Evolutionary conservation across 2,113 vertebrate species (phyloP).

Genomic region (Nymphicus hollandicus): DNA sequence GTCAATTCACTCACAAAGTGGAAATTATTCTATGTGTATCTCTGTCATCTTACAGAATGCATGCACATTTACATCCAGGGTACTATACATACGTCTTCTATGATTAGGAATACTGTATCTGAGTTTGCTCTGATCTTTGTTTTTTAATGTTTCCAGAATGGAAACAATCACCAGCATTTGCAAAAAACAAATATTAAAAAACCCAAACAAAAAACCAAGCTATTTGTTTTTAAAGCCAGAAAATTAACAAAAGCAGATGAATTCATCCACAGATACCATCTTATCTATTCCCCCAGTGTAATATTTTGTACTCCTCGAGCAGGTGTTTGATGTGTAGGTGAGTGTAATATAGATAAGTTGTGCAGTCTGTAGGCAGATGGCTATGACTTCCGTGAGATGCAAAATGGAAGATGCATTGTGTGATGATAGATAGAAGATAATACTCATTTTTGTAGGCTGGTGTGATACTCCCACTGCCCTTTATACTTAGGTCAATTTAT

Average conservation of each 20-base stretch:
- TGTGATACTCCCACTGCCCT: background rate
- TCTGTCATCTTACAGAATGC: background rate
- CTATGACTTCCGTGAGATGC: background rate
- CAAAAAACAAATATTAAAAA: background rate
- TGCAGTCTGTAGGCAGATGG: background rate
- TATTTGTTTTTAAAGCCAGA: background rate
- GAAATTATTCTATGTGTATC: background rate
- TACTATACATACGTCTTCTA: background rate
- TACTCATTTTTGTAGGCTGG: background rate
- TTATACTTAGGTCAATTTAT: background rate
- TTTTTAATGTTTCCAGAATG: background rate
- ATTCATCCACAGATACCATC: background rate
- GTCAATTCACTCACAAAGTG: background rate
- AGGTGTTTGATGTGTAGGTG: background rate
- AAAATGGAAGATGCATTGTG: background rate
- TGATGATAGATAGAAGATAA: background rate
- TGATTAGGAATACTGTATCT: background rate
- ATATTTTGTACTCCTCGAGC: background rate
- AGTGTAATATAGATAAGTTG: background rate
- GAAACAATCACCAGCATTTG: background rate
- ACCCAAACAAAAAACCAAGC: rapidly evolving
- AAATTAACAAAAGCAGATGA: background rate
- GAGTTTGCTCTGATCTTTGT: background rate
- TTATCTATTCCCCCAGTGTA: background rate
- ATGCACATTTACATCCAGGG: rapidly evolving